Base-by-base conservation (phyloP, 92 coral and sea anemone species). In the Bergia sp. region DNA sequence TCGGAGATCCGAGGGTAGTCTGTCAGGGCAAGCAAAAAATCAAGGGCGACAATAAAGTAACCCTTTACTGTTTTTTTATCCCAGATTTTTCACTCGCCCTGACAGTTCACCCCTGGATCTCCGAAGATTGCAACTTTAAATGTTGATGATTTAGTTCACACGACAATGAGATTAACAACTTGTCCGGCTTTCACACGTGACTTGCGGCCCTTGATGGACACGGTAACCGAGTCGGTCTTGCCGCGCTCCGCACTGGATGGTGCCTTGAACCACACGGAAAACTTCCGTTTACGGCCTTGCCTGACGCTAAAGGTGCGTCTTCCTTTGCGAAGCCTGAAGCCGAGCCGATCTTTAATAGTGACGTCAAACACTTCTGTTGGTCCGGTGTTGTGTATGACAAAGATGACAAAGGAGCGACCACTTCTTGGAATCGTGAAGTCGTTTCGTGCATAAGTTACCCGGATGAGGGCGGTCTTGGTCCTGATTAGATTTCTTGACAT, bases 341-440 rank as follows among this genome's bases (percentile, higher is more conserved):
- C 92, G 45, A 83, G 83, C 66, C 93, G 93, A 72, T 95, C 98
- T 50, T 93, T 93, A 39, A 91, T 91, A 5, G 80, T 86, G 78
- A 96, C 82, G 76, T 93, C 96, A 82, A 94, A 93, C 11, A 43
- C 50, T 72, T 96, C 97, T 36, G 90, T 91, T 15, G 92, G 80
- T 11, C 98, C 98, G 29, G 81, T 86, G 92, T 96, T 96, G 89
- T 94, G 90, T 43, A 94, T 77, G 78, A 79, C 80, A 53, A 96
- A 91, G 88, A 92, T 79, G 69, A 92, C 96, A 80, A 75, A 90
- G 37, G 92, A 86, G 0, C 90, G 79, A 23, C 95, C 81, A 5
- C 96, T 92, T 36, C 85, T 90, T 3, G 95, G 92, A 16, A 96
- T 77, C 0, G 95, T 92, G 88, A 83, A 95, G 77, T 93, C 94